Percentiles rank a stretch among this genome's conserved stretches.
These are phyloP conservation scores for Zosterops japonicus DNA, from an alignment of 2,113 vertebrate species.

Conservation along the genomic window DNA sequence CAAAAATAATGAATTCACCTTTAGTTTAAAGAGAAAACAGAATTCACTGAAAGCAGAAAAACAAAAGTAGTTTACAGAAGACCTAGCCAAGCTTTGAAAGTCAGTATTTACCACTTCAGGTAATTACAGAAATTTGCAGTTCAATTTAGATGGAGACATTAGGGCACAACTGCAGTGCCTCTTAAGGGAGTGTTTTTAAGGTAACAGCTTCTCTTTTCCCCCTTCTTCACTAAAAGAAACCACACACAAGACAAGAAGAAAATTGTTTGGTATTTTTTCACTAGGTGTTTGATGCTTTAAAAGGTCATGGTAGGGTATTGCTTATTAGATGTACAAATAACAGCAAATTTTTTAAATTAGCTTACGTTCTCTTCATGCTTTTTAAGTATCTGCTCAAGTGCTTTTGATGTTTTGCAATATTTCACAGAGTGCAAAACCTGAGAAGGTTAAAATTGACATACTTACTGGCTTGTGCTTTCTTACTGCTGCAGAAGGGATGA, in stretches of 20 bases:
- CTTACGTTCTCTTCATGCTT: background rate
- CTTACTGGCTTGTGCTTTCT: background rate
- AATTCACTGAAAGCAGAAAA: background rate
- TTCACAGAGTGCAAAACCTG: background rate
- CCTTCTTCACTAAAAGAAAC: background rate
- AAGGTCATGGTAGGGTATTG: background rate
- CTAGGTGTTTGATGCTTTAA: background rate
- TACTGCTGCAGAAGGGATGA: background rate
- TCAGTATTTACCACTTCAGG: background rate
- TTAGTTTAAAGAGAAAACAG: background rate
- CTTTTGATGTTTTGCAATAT: slow-evolving; percentile 12
- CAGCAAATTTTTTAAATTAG: background rate
- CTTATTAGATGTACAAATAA: background rate
- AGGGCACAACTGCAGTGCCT: background rate
- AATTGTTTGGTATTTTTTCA: background rate
- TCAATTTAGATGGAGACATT: background rate
- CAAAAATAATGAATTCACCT: background rate
- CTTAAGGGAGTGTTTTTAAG: background rate
- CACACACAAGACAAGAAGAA: background rate
- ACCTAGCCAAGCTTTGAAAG: background rate
- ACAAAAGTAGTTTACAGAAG: background rate
- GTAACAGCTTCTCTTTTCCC: background rate
- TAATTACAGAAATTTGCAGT: slow-evolving; percentile 7
- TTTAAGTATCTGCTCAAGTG: background rate
- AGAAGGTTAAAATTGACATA: background rate